Evolutionary conservation across 2,113 vertebrate genomes (phyloP), one percentile per base, ranked within the genome.

Genomic region (Passerina amoena): DNA sequence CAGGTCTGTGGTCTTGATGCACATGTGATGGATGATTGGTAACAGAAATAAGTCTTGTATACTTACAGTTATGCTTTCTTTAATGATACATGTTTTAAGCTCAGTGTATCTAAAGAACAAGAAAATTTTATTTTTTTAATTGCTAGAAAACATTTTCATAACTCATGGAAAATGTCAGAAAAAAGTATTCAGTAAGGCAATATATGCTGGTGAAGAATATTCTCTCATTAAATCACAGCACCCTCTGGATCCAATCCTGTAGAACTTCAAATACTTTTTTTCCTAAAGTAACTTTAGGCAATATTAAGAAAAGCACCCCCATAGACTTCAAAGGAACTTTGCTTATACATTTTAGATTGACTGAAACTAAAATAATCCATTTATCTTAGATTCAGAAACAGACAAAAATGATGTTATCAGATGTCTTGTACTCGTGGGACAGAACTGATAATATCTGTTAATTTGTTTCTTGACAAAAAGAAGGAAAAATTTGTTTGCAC

Each of bases 241-340:
- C 42, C 14, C 69, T 38, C 30, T 82, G 54, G 37, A 82, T 93
- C 20, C 27, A 92, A 44, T 77, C 60, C 27, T n/a, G 31, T 45
- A 35, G 11, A 90, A 85, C 38, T 87, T 91, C 47, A 94, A 90
- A 85, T 14, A 27, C 6, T 30, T 48, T 61, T 82, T 92, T 54
- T 68, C 9, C n/a, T 64, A 10, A 70, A 63, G 11, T 85, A 76
- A 85, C 72, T 86, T 86, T 14, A 91, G 69, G 82, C 65, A 80
- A 85, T 65, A 64, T 82, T 87, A 19, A 68, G 65, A 66, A 87
- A 86, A 89, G 1, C 31, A 88, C 3, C 3, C n/a, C 6, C 17
- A 54, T 14, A 85, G 4, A 60, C 17, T 93, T 96, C 76, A 95
- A 96, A 86, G 45, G 27, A 78, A 70, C 35, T 91, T 88, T 79